Evolutionary conservation across 2,113 vertebrate genomes (phyloP).

Genomic region (Ellobius talpinus): DNA sequence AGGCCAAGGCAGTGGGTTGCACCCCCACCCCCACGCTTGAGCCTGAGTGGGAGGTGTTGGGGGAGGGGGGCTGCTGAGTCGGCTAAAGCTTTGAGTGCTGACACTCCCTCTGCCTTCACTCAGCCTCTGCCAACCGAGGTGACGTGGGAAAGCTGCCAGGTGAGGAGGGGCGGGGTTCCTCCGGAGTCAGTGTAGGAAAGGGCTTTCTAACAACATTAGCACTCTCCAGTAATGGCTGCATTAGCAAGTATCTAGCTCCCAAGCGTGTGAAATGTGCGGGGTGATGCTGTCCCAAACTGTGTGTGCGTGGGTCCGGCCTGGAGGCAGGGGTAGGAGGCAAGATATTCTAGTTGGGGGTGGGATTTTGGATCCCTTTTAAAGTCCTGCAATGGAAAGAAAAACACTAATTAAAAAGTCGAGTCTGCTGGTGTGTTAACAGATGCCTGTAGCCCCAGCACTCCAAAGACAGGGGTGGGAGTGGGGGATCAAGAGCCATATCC

Average conservation of each 20-base stretch:
- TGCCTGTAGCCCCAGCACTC: background rate
- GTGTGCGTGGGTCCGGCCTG: background rate
- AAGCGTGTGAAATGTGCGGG: background rate
- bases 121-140: conserved; percentile 33
- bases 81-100: conserved; percentile 43
- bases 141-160: conserved; percentile 51
- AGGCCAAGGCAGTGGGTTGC: background rate
- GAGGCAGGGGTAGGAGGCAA: background rate
- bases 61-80: conserved; percentile 32
- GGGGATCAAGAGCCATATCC: background rate
- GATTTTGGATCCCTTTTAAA: conserved; percentile 8
- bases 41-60: background rate
- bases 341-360: conserved; percentile 1
- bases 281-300: background rate
- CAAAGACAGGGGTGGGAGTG: background rate
- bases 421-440: background rate
- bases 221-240: conserved; percentile 71
- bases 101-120: conserved; percentile 16
- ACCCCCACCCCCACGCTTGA: background rate
- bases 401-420: conserved; percentile 13
- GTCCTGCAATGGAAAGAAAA: background rate
- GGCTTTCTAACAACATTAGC: conserved; percentile 74
- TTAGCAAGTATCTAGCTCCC: background rate
- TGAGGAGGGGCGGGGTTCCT: conserved; percentile 38
- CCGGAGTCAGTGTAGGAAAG: conserved; percentile 31